Evolutionary conservation across 2,888 invertebrate species (phyloP), one percentile per base, ranked within the genome.

Genomic region (Drosophila pullipes): DNA sequence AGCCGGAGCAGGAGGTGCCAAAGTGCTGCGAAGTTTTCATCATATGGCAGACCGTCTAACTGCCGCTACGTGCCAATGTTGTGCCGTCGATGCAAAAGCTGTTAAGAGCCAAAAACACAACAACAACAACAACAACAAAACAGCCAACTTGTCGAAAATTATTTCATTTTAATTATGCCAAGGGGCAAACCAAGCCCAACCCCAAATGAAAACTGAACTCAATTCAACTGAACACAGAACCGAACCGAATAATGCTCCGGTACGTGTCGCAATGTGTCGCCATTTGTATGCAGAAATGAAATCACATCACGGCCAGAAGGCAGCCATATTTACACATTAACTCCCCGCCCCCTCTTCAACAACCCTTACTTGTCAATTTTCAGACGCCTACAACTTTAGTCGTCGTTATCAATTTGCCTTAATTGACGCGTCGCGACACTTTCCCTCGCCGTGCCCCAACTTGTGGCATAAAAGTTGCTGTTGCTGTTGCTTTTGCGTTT

Each of bases 381-480:
- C 55, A 78, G 74, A 54, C 74, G 66, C 86, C 77, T 72, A 72
- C 81, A 86, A 83, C 76, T 89, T 86, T 66, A 81, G 87, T 81
- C 81, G 90, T 87, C 91, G 88, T 87, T 90, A 90, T 91, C 91
- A 90, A 91, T 87, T 87, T 91, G 81, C 74, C 74, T 90, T 88
- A 87, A 91, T 90, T 87, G 62, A 25, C 58, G 57, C 35, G 53
- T 33, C 30, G 69, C 63, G 22, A 22, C 50, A 28, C 67, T 3
- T 47, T 22, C 58, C 22, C 6, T 68, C 58, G 59, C 60, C 69
- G n/a, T 53, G 58, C 31, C 31, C 9, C 31, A 30, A 55, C 39
- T 31, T 22, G 35, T 30, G 69, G 30, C 62, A 68, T 68, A 58
- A 49, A 82, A 67, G 65, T 72, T 73, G 58, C 53, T 54, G 49